Evolutionary conservation across 1,140 invertebrate species (phyloP).

Genomic region (Carposina sasakii): DNA sequence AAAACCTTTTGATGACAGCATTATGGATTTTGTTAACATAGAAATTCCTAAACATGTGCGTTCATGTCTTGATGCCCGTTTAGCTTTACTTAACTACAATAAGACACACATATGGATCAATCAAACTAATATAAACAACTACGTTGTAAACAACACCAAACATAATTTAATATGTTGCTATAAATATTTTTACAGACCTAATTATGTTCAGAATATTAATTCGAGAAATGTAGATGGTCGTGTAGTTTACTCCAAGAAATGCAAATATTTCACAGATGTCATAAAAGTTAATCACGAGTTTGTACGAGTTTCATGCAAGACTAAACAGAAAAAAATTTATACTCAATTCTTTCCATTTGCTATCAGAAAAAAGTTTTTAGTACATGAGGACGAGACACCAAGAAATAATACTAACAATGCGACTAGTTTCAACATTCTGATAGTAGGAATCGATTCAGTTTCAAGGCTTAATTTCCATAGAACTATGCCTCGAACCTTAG

Average conservation of each 20-base stretch:
- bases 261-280: constrained; percentile 47
- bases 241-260: constrained; percentile 48
- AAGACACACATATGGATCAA: constrained; percentile 71
- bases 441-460: constrained; percentile 89
- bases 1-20: constrained; percentile 76
- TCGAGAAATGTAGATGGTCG: constrained; percentile 43
- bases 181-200: constrained; percentile 71
- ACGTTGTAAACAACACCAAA: constrained; percentile 54
- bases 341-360: constrained; percentile 80
- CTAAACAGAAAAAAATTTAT: constrained; percentile 67
- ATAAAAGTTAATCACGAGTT: constrained; percentile 73
- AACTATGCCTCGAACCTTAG: constrained; percentile 81
- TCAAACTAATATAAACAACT: constrained; percentile 35
- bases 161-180: constrained; percentile 75
- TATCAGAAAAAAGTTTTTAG: constrained; percentile 43
- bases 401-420: constrained; percentile 10
- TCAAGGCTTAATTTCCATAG: constrained; percentile 88
- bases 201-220: constrained; percentile 45
- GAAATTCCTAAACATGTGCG: neutral
- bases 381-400: constrained; percentile 7
- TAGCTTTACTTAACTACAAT: constrained; percentile 74
- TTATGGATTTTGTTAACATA: constrained; percentile 3
- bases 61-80: constrained; percentile 37
- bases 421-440: constrained; percentile 75
- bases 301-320: constrained; percentile 74